Conservation (phyloP, 2,113 vertebrate species). For the Rissa tridactyla region DNA sequence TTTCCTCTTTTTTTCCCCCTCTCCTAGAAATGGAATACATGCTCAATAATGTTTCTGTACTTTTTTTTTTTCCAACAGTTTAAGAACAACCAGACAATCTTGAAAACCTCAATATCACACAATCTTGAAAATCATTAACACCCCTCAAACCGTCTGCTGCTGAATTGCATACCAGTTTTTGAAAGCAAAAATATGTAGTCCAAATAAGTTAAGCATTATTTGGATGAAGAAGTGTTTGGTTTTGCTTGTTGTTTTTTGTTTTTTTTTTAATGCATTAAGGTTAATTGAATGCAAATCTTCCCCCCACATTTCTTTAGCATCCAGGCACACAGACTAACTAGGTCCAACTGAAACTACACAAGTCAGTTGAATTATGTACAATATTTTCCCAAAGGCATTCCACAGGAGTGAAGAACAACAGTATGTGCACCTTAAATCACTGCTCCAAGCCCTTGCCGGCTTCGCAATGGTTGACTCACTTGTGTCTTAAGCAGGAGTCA, state of each 20-base stretch:
- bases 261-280: not conserved
- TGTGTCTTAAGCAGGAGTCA: not conserved
- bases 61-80: constrained; percentile 39
- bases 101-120: not conserved
- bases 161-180: not conserved
- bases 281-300: not conserved
- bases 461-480: not conserved
- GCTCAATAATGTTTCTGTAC: constrained; percentile 53
- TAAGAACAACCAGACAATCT: constrained; percentile 45
- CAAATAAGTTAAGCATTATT: not conserved
- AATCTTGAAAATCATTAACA: constrained; percentile 19
- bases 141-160: not conserved
- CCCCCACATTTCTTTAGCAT: not conserved
- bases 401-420: not conserved
- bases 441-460: not conserved
- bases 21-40: constrained; percentile 61
- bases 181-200: not conserved
- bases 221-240: not conserved
- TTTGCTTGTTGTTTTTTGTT: not conserved
- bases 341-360: not conserved
- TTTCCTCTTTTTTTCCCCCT: not conserved
- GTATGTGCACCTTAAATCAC: not conserved
- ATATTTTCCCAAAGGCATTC: not conserved
- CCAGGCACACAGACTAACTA: not conserved
- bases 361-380: not conserved